Percentiles rank a stretch among this genome's conserved stretches.
These are phyloP conservation scores for Ennomos erosarius DNA, from an alignment of 2,888 invertebrate genomes.

Conservation along the genomic window DNA sequence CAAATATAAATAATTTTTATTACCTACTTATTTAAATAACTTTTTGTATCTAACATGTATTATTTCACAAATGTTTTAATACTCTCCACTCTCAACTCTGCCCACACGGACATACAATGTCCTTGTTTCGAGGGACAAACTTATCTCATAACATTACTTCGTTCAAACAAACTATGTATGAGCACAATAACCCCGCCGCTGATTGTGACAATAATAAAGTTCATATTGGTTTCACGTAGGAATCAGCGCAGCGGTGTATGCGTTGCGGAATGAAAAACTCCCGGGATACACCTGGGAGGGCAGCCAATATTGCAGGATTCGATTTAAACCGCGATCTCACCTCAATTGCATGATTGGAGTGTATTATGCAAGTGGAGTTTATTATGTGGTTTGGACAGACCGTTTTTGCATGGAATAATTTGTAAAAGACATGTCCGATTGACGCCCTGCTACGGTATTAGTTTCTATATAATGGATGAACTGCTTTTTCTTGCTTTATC, in stretches of 20 bases:
- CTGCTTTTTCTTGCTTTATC: too few relatives aligned
- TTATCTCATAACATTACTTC: constrained; percentile 14
- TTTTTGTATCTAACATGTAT: too few relatives aligned
- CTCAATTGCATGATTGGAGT: constrained; percentile 23
- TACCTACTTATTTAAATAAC: too few relatives aligned
- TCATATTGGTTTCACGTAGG: constrained; percentile 59
- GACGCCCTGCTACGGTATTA: too few relatives aligned
- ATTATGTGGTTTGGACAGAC: too few relatives aligned
- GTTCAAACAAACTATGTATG: constrained; percentile 18
- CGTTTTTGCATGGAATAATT: too few relatives aligned
- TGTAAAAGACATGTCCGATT: too few relatives aligned
- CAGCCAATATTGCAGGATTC: constrained; percentile 70
- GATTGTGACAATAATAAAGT: constrained; percentile 49
- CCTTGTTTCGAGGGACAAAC: constrained; percentile 6
- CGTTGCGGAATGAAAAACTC: constrained; percentile 70
- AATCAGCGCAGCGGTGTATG: constrained; percentile 47
- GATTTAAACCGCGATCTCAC: constrained; percentile 69
- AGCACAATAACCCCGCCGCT: constrained; percentile 1
- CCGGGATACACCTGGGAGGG: constrained; percentile 63
- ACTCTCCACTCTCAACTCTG: too few relatives aligned
- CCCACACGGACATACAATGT: constrained; percentile 3
- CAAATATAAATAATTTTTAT: too few relatives aligned
- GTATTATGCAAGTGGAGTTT: constrained; percentile 9
- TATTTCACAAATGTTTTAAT: too few relatives aligned
- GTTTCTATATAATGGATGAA: too few relatives aligned